Evolutionary conservation across 2,888 invertebrate species (phyloP), one percentile per base, ranked within the genome.

Genomic region (Agonum fuliginosum): DNA sequence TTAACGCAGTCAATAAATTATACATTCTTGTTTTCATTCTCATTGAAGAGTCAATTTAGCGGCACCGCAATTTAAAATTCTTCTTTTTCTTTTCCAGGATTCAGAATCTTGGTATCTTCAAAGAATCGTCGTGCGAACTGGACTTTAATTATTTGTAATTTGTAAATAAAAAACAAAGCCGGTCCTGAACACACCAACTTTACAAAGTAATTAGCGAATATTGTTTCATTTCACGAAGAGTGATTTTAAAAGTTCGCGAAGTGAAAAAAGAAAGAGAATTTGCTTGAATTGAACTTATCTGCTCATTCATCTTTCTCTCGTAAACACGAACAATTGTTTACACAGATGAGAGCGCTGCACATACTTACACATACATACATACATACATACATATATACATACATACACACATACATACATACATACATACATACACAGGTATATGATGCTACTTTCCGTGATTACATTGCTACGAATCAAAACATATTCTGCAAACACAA

Each of bases 301-400:
- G 30, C 30, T 30, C 58, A 62, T 62, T 30, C 58, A 62, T 62
- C 58, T 62, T 62, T 62, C 58, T 62, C 30, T 8, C 12, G 10
- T 62, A 62, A 62, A 27, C 58, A 30, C 17, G 58, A 62, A 62
- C 58, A 62, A 62, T 62, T 62, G 58, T 62, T 62, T 62, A 62
- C 58, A 62, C 8, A 62, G 27, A 1, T 17, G 30, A 62, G 30
- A 62, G 58, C 58, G 8, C 30, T 30, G 30, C 30, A 8, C 8
- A 30, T 30, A 30, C 8, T 5, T 3, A 30, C 30, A n/a, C 34
- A 34, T 8, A 34, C 34, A 34, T 8, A 34, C 34, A 34, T 8
- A 34, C 34, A 34, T 8, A 34, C 34, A 34, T 8, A 14, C 22
- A 6, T 34, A 65, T 8, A 34, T 8, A 65, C 65, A 65, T 12